These are phyloP conservation scores for Tetrao urogallus DNA, from an alignment of 2,113 vertebrate genomes.

Conservation along the genomic window DNA sequence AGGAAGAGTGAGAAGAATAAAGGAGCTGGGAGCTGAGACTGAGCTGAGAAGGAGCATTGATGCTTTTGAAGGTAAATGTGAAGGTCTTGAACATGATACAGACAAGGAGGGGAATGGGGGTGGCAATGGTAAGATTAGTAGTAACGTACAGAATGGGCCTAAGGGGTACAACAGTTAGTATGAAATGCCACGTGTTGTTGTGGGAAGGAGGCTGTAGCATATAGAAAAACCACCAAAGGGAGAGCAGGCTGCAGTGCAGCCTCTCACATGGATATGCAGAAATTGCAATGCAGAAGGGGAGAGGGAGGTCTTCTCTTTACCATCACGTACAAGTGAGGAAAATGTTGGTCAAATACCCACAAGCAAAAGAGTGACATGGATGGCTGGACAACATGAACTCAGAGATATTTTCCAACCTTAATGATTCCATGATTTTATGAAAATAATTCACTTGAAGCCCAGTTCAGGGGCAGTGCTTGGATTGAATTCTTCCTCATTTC, in stretches of 20 bases:
- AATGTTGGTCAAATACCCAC: background rate
- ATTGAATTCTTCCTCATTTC: background rate
- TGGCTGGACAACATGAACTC: too few species aligned
- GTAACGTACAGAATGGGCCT: background rate
- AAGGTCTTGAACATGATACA: background rate
- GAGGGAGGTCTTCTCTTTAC: background rate
- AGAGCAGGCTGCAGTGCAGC: background rate
- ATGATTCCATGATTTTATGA: too few species aligned
- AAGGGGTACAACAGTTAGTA: background rate
- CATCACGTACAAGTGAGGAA: background rate
- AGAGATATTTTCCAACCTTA: too few species aligned
- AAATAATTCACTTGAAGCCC: background rate
- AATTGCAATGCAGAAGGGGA: background rate
- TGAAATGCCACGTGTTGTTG: background rate
- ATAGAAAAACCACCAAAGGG: background rate
- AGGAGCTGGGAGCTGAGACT: conserved; percentile 26
- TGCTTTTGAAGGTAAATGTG: conserved; percentile 10
- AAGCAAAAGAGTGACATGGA: background rate
- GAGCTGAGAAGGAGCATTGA: conserved; percentile 47
- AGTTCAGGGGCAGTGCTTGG: background rate
- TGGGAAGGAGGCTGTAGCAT: background rate
- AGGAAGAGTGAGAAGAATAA: conserved; percentile 47
- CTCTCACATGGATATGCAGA: background rate
- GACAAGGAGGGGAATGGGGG: background rate
- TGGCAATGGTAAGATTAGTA: background rate